phyloP scores from a whole-genome alignment of 2,888 invertebrate genomes.

The Phortica okadai region DNA sequence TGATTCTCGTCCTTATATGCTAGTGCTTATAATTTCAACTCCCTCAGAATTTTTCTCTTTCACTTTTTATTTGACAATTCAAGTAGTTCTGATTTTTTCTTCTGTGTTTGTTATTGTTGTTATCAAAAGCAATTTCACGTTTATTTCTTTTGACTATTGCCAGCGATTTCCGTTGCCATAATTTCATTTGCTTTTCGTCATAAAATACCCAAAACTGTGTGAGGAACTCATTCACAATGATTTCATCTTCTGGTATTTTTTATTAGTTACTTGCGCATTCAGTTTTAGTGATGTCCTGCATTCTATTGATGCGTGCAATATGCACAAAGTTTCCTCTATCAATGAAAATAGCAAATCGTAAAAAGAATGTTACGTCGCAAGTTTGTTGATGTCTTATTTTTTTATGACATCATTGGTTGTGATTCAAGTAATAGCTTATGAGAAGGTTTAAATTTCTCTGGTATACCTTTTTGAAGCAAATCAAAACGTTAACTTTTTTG shows the following conservation, averaged over 20 bases:
- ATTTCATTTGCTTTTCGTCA: slow-evolving; percentile 68
- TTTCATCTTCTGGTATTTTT: slow-evolving; percentile 8
- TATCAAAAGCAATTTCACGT: slow-evolving; percentile 69
- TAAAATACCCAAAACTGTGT: slow-evolving; percentile 50
- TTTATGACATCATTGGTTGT: not conserved
- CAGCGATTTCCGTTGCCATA: slow-evolving; percentile 68
- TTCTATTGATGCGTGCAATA: slow-evolving; percentile 68
- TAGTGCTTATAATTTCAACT: slow-evolving; percentile 65
- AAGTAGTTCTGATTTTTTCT: slow-evolving; percentile 36
- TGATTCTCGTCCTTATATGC: slow-evolving; percentile 41
- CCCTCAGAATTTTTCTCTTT: slow-evolving; percentile 54
- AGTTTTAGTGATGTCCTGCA: slow-evolving; percentile 39
- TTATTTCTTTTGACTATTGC: slow-evolving; percentile 70
- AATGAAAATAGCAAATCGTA: slow-evolving; percentile 52
- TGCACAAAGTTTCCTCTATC: slow-evolving; percentile 66
- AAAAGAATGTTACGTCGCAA: not conserved
- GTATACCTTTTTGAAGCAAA: not conserved
- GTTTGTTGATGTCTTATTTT: not conserved
- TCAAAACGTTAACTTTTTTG: too few species aligned
- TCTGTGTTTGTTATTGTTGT: slow-evolving; percentile 43
- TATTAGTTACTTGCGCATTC: slow-evolving; percentile 22
- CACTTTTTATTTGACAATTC: slow-evolving; percentile 46
- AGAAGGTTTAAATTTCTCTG: not conserved
- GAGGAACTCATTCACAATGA: not conserved
- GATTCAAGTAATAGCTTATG: not conserved